Conservation (phyloP, 1,140 invertebrate genomes). For the Listronotus oregonensis region DNA sequence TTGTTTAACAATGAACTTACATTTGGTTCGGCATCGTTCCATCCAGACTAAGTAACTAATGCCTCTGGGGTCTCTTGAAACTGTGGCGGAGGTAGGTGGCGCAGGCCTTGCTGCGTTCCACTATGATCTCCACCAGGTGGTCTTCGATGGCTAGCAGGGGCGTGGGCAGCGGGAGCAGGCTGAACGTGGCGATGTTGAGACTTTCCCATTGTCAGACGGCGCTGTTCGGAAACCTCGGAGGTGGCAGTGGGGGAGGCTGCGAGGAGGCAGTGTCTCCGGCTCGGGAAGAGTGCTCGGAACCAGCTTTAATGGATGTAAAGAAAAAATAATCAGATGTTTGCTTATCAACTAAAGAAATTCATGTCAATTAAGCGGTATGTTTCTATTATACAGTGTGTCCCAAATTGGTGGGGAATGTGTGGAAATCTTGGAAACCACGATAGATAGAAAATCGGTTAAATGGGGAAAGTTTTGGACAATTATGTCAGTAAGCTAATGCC, state of each 20-base stretch:
- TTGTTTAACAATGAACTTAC: neutral
- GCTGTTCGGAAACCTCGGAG: constrained; percentile 68
- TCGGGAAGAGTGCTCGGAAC: constrained; percentile 52
- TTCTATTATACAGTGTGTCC: too few relatives aligned
- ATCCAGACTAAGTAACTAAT: constrained; percentile 20
- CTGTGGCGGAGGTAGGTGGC: constrained; percentile 58
- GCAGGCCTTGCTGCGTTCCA: constrained; percentile 60
- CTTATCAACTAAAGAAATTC: too few relatives aligned
- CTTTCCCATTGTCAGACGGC: constrained; percentile 71
- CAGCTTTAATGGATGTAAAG: constrained; percentile 41
- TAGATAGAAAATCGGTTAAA: too few relatives aligned
- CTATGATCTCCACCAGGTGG: constrained; percentile 60
- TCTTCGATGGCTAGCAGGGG: constrained; percentile 58
- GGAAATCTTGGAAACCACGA: too few relatives aligned
- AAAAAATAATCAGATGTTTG: too few relatives aligned
- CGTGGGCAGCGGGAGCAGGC: constrained; percentile 55
- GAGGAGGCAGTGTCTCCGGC: constrained; percentile 50
- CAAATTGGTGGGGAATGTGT: too few relatives aligned
- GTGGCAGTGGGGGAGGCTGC: constrained; percentile 68
- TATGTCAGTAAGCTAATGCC: too few relatives aligned
- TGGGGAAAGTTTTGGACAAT: too few relatives aligned
- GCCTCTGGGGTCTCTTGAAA: constrained; percentile 51
- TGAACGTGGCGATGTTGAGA: constrained; percentile 59
- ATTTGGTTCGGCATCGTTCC: neutral
- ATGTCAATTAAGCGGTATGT: too few relatives aligned